A percentile compares a stretch with the other conserved stretches of the same genome.
Conservation (phyloP, 1,140 invertebrate genomes). For the Drosophila eugracilis region DNA sequence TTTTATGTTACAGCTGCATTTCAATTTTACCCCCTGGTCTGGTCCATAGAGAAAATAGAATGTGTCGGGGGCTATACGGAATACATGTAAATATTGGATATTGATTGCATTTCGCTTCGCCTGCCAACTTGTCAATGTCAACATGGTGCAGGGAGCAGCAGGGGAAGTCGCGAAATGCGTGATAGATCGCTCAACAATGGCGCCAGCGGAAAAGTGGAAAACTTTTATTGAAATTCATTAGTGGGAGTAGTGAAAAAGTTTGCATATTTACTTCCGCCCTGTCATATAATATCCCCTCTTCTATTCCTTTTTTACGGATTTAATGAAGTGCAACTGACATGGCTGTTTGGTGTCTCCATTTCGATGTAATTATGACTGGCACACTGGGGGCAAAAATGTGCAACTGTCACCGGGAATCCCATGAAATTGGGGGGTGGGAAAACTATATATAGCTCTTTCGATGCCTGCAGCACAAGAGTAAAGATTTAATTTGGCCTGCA, state of each 20-base stretch:
- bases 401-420: constrained; percentile 30
- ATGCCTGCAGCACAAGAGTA: constrained; percentile 12
- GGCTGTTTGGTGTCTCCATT: constrained; percentile 14
- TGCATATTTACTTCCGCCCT: constrained; percentile 47
- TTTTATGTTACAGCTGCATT: constrained; percentile 58
- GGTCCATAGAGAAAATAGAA: no score
- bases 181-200: constrained; percentile 52
- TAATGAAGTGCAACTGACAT: constrained; percentile 69
- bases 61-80: constrained; percentile 9
- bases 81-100: constrained; percentile 63
- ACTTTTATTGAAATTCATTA: constrained; percentile 67
- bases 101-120: constrained; percentile 74
- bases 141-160: constrained; percentile 14
- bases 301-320: constrained; percentile 19
- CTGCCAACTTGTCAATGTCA: constrained; percentile 73
- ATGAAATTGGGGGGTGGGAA: not conserved
- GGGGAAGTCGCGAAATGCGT: constrained; percentile 25
- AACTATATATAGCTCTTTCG: not conserved
- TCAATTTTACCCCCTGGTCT: constrained; percentile 36
- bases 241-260: constrained; percentile 41
- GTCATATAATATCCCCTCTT: constrained; percentile 20
- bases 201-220: constrained; percentile 34
- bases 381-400: constrained; percentile 37
- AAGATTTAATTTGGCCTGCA: constrained; percentile 62
- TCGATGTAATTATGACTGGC: constrained; percentile 59